Evolutionary conservation across 2,113 vertebrate species (phyloP).

Genomic region (Willisornis vidua): DNA sequence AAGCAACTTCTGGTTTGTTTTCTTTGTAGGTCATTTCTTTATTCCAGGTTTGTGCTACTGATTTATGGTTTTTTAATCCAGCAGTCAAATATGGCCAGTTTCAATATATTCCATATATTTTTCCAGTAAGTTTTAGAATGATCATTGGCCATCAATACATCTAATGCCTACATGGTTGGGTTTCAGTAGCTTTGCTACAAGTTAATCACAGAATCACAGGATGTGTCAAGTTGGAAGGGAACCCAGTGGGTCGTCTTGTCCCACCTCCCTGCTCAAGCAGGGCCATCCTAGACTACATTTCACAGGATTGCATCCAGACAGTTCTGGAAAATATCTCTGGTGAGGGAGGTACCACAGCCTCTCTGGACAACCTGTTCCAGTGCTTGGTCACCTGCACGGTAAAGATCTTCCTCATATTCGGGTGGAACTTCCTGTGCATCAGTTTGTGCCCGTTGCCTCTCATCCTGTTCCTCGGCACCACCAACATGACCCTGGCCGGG

Average conservation of each 20-base stretch:
- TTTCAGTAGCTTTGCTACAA: not conserved
- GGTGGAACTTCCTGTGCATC: not conserved
- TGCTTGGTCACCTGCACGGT: rapidly evolving
- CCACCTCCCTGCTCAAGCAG: not conserved
- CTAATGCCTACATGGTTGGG: not conserved
- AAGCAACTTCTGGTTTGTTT: not conserved
- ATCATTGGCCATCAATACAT: not conserved
- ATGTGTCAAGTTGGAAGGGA: not conserved
- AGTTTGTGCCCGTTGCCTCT: not conserved
- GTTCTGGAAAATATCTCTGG: not conserved
- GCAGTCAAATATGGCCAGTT: not conserved
- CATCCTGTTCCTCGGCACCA: not conserved
- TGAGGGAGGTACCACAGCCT: not conserved
- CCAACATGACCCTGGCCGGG: rapidly evolving
- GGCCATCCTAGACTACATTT: not conserved
- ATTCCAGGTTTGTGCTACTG: not conserved
- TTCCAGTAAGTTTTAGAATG: not conserved
- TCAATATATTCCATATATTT: not conserved
- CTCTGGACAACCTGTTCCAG: not conserved
- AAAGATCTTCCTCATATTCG: not conserved
- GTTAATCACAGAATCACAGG: not conserved
- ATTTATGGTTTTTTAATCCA: not conserved
- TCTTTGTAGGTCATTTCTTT: not conserved
- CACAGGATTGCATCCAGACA: not conserved
- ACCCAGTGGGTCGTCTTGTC: not conserved